Conservation (phyloP, 2,113 vertebrate genomes). For the Gallinago paraguaiae region DNA sequence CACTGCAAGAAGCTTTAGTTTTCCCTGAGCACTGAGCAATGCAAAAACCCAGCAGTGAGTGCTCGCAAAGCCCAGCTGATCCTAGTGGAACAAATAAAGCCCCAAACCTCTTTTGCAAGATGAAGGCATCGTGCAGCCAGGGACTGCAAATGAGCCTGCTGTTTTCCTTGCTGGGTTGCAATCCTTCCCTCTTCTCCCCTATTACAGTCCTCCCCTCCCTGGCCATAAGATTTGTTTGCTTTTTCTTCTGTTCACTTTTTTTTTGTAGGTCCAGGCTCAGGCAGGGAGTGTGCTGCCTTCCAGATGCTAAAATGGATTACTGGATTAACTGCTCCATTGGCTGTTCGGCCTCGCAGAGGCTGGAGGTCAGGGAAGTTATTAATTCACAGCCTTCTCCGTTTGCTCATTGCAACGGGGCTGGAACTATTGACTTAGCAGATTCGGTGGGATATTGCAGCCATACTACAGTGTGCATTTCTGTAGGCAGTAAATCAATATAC, state of each 20-base stretch:
- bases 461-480: background rate
- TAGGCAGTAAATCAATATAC: background rate
- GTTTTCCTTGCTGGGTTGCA: background rate
- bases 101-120: background rate
- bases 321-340: background rate
- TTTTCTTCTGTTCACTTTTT: background rate
- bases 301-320: background rate
- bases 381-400: background rate
- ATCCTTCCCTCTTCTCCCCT: background rate
- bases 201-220: background rate
- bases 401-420: background rate
- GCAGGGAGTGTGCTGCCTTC: background rate
- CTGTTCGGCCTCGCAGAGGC: background rate
- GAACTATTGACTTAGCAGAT: background rate
- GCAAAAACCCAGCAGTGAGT: background rate
- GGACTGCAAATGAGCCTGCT: background rate
- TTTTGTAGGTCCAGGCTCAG: background rate
- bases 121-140: background rate
- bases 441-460: background rate
- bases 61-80: background rate
- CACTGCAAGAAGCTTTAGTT: background rate
- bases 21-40: background rate
- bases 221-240: background rate
- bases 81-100: background rate
- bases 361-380: background rate